Evolutionary conservation across 2,113 vertebrate species (phyloP).

Genomic region (Antigone vipio): DNA sequence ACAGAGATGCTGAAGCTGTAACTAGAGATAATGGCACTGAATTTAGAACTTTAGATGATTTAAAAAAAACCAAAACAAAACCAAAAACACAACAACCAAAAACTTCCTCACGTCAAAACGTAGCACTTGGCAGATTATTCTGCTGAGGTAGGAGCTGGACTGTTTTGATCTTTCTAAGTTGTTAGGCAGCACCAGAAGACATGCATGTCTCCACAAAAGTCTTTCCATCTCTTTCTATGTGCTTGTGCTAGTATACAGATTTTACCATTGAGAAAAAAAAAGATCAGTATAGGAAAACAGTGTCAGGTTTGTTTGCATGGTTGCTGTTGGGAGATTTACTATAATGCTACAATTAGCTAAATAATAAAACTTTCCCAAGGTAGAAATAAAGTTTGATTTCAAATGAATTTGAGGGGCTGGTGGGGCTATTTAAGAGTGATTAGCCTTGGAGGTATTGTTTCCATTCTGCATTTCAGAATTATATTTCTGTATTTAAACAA

Average conservation of each 20-base stretch:
- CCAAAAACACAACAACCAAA: no score
- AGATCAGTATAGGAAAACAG: background rate
- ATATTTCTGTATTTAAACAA: conserved; percentile 48
- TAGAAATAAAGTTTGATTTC: conserved; percentile 25
- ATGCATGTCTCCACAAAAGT: background rate
- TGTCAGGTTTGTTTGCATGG: background rate
- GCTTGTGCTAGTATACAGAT: background rate
- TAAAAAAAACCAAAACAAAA: background rate
- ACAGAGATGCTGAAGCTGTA: background rate
- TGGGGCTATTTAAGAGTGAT: conserved; percentile 15
- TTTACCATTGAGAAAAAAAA: background rate
- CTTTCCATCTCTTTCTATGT: background rate
- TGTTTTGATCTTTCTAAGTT: conserved; percentile 1
- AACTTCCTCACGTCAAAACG: background rate
- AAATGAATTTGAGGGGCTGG: background rate
- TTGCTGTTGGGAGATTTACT: conserved; percentile 1
- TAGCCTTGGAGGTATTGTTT: conserved; percentile 11
- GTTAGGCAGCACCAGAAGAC: background rate
- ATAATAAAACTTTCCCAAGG: conserved; percentile 28
- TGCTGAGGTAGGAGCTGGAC: background rate
- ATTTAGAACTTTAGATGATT: background rate
- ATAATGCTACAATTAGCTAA: conserved; percentile 24
- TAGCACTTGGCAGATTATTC: background rate
- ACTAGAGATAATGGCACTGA: background rate
- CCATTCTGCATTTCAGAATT: background rate